Percentiles rank a stretch among this genome's conserved stretches.
Conservation (phyloP, 2,888 invertebrate genomes). For the Caenorhabditis japonica region DNA sequence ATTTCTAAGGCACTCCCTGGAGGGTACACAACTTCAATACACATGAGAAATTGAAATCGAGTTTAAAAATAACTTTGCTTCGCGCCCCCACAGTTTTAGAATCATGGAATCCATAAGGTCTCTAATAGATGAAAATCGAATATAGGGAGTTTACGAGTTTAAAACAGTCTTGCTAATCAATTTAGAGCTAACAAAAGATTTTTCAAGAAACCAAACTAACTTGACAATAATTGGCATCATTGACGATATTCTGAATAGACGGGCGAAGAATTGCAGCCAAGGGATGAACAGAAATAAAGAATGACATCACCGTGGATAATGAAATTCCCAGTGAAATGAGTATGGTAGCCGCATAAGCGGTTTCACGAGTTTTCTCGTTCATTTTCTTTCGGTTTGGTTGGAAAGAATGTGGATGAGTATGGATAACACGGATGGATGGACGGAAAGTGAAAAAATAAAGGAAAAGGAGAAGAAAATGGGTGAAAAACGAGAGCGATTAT, state of each 20-base stretch:
- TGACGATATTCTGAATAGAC: constrained; percentile 19
- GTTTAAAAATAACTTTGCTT: no score
- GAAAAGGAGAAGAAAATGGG: constrained; percentile 8
- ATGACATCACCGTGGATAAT: constrained; percentile 34
- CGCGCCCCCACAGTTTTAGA: no score
- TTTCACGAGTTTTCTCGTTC: constrained; percentile 38
- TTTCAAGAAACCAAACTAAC: no score
- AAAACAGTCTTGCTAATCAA: no score
- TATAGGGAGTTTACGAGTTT: no score
- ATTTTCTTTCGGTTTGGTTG: not conserved
- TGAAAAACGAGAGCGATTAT: constrained; percentile 36
- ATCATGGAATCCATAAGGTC: no score
- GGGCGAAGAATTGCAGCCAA: constrained; percentile 38
- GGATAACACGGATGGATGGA: no score
- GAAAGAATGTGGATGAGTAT: not conserved
- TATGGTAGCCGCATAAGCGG: constrained; percentile 44
- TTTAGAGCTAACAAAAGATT: no score
- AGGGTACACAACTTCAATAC: no score
- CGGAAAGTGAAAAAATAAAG: constrained; percentile 2
- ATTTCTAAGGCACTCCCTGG: no score
- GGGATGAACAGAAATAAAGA: constrained; percentile 36
- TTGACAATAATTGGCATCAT: constrained; percentile 48
- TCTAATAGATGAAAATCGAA: no score
- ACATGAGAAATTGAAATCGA: no score
- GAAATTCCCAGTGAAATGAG: constrained; percentile 36